Base-by-base conservation (phyloP, 1,140 invertebrate species). In the Cyphomyrmex costatus region DNA sequence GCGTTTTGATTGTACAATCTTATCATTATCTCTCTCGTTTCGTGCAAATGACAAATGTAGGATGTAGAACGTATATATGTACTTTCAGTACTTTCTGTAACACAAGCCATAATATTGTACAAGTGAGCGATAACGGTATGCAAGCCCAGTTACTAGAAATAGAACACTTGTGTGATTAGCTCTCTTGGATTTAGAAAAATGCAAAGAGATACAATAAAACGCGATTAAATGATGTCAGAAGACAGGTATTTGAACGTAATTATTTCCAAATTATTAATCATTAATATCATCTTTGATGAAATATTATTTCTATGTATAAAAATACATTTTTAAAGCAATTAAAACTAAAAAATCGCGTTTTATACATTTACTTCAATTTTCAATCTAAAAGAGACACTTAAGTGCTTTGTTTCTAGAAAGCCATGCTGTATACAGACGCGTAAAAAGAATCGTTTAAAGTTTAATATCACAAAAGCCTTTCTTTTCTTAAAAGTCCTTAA, bases 1-100 rank as follows among this genome's bases (percentile, higher is more conserved):
- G 98, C 99, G 88, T 99, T 99, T 96, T 98, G 95, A 96, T 91
- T 60, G 61, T 79, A 10, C 61, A 24, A 42, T 73, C 4, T n/a
- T 24, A 46, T 60, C 16, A 2, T 83, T 74, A 60, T 61, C n/a
- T n/a, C n/a, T n/a, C n/a, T n/a, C 42, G 21, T 83, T 61, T 68
- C 46, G 0, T 68, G 30, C n/a, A 56, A 80, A 83, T 74, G 49
- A 53, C 33, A 56, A 33, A 49, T n/a, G 27, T 61, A 73, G 27
- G 36, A 19, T 21, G 24, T 83, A 83, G 8, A 74, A 14, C 10
- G 19, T 36, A 74, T n/a, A 74, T n/a, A 73, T 51, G 12, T 46
- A 80, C 78, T 27, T 53, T 71, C 19, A 58, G 79, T 83, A 83
- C 7, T 46, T 73, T 73, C 68, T 33, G 36, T 83, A 49, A 83